Conservation (phyloP, 2,888 invertebrate species). For the Drosophila koepferae region DNA sequence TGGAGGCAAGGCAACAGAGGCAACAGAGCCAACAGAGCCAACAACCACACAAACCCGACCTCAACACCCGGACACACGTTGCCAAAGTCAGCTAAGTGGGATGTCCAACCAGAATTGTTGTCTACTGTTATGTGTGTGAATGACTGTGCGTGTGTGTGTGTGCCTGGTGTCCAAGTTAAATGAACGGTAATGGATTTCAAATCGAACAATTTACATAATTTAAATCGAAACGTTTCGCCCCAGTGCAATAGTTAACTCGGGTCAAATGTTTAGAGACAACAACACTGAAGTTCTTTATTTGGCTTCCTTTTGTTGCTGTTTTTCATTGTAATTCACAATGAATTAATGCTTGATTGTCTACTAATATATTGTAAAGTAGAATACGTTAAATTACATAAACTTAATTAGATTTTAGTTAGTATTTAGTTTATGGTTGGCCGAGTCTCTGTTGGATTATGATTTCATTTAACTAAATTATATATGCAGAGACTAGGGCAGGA, state of each 20-base stretch:
- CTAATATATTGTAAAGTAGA: not conserved
- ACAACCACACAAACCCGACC: not conserved
- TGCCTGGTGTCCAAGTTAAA: conserved; percentile 74
- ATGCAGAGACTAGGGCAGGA: not conserved
- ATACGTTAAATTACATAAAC: not conserved
- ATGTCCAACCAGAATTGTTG: conserved; percentile 55
- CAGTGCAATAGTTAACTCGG: conserved; percentile 14
- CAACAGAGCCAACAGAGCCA: not conserved
- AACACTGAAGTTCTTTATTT: not conserved
- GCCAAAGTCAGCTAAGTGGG: conserved; percentile 52
- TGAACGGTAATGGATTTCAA: conserved; percentile 82
- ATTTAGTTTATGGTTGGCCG: not conserved
- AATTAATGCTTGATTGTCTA: not conserved
- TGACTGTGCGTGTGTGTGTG: conserved; percentile 16
- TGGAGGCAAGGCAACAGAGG: conserved; percentile 13
- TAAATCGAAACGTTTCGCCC: conserved; percentile 61
- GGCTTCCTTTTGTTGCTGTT: not conserved
- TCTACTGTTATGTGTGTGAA: conserved; percentile 33
- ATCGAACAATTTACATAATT: conserved; percentile 83
- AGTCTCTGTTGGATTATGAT: not conserved
- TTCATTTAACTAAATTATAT: not conserved
- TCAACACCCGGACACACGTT: conserved; percentile 19
- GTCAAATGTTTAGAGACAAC: conserved; percentile 11
- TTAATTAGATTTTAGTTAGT: not conserved
- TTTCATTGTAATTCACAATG: conserved; percentile 1